Conservation (phyloP, 1,140 invertebrate species). For the Papilio glaucus region DNA sequence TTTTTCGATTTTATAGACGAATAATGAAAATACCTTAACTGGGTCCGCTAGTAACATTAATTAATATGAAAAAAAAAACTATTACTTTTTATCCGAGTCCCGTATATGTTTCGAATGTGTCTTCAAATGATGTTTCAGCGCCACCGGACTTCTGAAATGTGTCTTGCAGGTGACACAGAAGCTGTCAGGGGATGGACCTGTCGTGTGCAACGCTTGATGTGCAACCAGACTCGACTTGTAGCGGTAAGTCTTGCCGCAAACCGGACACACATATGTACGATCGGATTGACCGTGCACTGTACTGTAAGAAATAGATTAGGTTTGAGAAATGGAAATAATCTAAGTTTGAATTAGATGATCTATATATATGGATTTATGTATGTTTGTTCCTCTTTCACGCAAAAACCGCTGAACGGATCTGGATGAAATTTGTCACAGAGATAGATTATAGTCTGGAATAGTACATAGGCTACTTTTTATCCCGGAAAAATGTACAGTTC, state of each 20-base stretch:
- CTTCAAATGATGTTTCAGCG: conserved; percentile 54
- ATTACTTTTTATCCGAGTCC: conserved; percentile 52
- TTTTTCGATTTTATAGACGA: too few species aligned
- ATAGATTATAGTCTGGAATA: too few species aligned
- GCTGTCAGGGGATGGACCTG: conserved; percentile 24
- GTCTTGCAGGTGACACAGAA: conserved; percentile 57
- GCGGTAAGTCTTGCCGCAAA: conserved; percentile 57
- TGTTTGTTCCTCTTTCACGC: too few species aligned
- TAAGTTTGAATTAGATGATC: too few species aligned
- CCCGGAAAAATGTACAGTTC: too few species aligned
- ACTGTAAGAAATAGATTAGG: conserved; percentile 48
- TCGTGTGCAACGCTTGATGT: conserved; percentile 47
- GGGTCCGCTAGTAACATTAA: too few species aligned
- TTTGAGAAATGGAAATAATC: too few species aligned
- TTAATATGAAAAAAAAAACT: conserved; percentile 23
- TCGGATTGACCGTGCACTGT: conserved; percentile 56
- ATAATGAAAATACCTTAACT: too few species aligned
- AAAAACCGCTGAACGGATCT: too few species aligned
- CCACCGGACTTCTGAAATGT: conserved; percentile 49
- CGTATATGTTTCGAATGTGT: conserved; percentile 53
- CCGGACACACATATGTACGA: conserved; percentile 50
- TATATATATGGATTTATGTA: too few species aligned
- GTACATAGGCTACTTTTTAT: too few species aligned
- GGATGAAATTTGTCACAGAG: too few species aligned
- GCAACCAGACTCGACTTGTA: conserved; percentile 52